Percentiles rank a stretch among this genome's conserved stretches.
Conservation (phyloP, 2,888 invertebrate genomes). For the Eupsilia transversa region DNA sequence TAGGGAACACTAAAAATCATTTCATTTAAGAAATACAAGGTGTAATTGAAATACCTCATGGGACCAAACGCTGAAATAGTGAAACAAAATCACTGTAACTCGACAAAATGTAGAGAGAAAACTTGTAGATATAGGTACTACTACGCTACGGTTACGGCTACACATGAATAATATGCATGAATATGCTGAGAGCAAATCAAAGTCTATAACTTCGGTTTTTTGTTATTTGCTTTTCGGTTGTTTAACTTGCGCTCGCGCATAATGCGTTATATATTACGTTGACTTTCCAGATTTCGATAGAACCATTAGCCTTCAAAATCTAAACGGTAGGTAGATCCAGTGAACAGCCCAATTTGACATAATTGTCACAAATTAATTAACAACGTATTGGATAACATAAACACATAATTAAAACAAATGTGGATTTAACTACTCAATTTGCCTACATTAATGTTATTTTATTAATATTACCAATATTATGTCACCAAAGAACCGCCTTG, state of each 20-base stretch:
- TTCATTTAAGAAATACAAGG: background rate
- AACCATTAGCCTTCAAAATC: slow-evolving; percentile 8
- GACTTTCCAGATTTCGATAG: slow-evolving; percentile 7
- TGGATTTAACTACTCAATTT: slow-evolving; percentile 44
- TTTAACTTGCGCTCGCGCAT: background rate
- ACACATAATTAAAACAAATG: slow-evolving; percentile 23
- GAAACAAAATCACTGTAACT: background rate
- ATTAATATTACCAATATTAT: slow-evolving; percentile 10
- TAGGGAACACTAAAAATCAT: no score
- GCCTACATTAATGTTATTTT: slow-evolving; percentile 15
- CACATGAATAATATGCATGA: slow-evolving; percentile 18
- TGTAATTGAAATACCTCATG: background rate
- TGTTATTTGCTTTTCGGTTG: background rate
- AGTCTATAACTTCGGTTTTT: background rate
- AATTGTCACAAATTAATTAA: slow-evolving; percentile 20
- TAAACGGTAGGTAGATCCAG: background rate
- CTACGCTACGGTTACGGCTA: background rate
- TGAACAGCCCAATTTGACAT: slow-evolving; percentile 12
- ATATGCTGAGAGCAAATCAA: slow-evolving; percentile 27
- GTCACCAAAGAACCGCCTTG: background rate
- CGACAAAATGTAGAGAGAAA: background rate
- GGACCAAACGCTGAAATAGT: background rate
- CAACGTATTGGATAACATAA: slow-evolving; percentile 12
- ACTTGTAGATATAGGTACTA: background rate
- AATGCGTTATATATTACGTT: background rate